Evolutionary conservation across 2,113 vertebrate species (phyloP).

Genomic region (Chamaetylas fuelleborni): DNA sequence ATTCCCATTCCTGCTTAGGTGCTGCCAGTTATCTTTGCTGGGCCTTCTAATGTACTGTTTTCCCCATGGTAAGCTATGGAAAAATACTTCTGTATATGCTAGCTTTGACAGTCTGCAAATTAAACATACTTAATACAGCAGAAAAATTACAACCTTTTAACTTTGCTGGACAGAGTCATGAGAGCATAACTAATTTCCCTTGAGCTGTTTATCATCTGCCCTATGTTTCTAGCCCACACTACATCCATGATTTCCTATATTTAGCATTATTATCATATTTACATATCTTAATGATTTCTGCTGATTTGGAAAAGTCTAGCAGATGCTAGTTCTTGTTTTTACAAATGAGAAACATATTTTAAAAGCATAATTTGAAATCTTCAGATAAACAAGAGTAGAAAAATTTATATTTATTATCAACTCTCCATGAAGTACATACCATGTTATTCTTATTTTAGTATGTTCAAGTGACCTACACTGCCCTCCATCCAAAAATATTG

Average conservation of each 20-base stretch:
- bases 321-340: background rate
- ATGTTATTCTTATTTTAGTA: background rate
- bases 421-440: background rate
- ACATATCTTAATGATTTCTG: no score
- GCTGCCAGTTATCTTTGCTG: background rate
- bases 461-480: background rate
- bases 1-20: background rate
- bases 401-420: background rate
- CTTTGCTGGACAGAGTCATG: background rate
- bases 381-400: background rate
- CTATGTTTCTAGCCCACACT: background rate
- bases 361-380: background rate
- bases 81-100: background rate
- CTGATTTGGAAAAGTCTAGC: background rate
- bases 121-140: background rate
- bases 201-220: background rate
- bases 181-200: background rate
- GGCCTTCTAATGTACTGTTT: background rate
- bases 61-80: background rate
- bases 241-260: background rate
- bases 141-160: background rate
- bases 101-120: background rate
- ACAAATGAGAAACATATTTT: background rate
- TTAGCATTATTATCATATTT: background rate
- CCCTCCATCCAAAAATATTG: background rate